These are phyloP conservation scores for Vanacampus margaritifer DNA, from an alignment of 2,113 vertebrate species.

Conservation along the genomic window DNA sequence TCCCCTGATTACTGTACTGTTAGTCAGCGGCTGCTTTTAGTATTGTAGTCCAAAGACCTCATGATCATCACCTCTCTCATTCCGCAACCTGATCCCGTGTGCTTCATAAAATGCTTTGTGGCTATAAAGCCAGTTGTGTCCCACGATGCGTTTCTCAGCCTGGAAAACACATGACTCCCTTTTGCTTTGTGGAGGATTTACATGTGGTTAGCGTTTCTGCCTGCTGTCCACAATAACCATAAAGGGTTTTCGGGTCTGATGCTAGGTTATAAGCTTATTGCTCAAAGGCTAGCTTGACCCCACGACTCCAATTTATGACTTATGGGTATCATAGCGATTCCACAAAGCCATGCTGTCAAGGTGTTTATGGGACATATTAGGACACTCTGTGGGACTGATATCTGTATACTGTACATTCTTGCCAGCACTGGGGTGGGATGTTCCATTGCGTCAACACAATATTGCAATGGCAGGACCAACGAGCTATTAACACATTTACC, in stretches of 20 bases:
- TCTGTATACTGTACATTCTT: conserved; percentile 31
- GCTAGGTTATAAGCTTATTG: conserved; percentile 41
- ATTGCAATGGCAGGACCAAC: not conserved
- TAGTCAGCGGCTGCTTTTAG: conserved; percentile 55
- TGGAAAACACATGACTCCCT: not conserved
- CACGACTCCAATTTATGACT: conserved; percentile 56
- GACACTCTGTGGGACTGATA: conserved; percentile 40
- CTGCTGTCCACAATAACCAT: conserved; percentile 27
- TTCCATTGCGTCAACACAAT: not conserved
- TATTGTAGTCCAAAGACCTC: conserved; percentile 33
- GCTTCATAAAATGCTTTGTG: conserved; percentile 37
- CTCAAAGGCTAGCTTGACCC: conserved; percentile 49
- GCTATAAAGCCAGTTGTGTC: conserved; percentile 10
- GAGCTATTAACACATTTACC: not conserved
- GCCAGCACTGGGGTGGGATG: not conserved
- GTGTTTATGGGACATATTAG: conserved; percentile 56
- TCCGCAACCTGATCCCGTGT: conserved; percentile 27
- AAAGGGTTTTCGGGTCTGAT: conserved; percentile 24
- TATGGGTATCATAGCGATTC: conserved; percentile 62
- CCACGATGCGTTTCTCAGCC: conserved; percentile 4
- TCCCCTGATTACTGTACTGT: conserved; percentile 72
- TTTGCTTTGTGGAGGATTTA: conserved; percentile 11
- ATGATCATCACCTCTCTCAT: conserved; percentile 51
- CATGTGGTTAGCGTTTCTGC: conserved; percentile 6
- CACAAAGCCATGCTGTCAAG: conserved; percentile 65